A percentile compares a stretch with the other conserved stretches of the same genome.
These are phyloP conservation scores for Phaetusa simplex DNA, from an alignment of 2,113 vertebrate genomes.

Conservation along the genomic window DNA sequence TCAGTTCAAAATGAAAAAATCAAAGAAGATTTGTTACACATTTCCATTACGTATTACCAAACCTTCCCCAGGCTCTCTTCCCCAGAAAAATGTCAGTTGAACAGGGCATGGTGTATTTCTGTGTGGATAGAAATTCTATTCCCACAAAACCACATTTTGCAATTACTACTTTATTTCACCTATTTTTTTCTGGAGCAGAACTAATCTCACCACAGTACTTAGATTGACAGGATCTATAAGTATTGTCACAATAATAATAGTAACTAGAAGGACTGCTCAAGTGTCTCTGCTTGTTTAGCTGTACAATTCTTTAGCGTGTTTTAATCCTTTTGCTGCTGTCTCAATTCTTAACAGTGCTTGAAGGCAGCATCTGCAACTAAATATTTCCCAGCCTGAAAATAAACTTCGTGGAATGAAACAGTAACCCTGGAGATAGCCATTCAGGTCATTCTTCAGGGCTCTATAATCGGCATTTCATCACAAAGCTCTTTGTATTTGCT, in stretches of 20 bases:
- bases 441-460: neutral
- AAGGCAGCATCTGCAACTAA: neutral
- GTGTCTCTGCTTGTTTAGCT: neutral
- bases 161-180: neutral
- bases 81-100: neutral
- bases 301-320: neutral
- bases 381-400: neutral
- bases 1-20: neutral
- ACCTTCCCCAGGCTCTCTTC: neutral
- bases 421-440: conserved; percentile 5
- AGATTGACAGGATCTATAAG: neutral
- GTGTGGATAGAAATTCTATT: neutral
- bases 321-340: neutral
- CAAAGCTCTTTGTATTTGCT: conserved; percentile 25
- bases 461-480: neutral
- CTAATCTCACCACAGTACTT: neutral
- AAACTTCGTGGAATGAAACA: neutral
- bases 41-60: neutral
- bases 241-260: neutral
- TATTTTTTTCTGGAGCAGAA: neutral
- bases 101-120: neutral
- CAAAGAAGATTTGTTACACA: neutral
- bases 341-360: neutral
- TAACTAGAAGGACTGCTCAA: neutral
- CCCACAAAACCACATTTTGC: neutral